These are phyloP conservation scores for Phaonia tiefii DNA, from an alignment of 2,888 invertebrate genomes.

Conservation along the genomic window DNA sequence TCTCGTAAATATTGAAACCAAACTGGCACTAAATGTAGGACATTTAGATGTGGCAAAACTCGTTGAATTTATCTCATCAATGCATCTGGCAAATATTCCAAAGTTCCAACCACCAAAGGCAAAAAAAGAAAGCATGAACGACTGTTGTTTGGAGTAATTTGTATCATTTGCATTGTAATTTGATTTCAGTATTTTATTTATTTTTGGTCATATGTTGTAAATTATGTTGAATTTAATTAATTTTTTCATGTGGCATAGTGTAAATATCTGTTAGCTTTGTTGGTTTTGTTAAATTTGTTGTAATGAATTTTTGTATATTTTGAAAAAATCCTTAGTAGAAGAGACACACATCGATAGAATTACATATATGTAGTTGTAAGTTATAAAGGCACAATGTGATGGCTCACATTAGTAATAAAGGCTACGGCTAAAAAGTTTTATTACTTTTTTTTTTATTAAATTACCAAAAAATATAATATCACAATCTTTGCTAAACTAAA, in stretches of 20 bases:
- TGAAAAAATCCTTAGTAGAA: background rate
- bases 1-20: background rate
- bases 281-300: conserved; percentile 34
- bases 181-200: conserved; percentile 3
- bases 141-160: conserved; percentile 59
- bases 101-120: conserved; percentile 61
- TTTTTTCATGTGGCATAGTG: conserved; percentile 18
- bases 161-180: conserved; percentile 50
- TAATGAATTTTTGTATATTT: conserved; percentile 8
- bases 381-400: conserved; percentile 4
- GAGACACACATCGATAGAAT: background rate
- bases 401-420: background rate
- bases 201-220: conserved; percentile 2
- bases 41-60: conserved; percentile 1
- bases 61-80: conserved; percentile 69
- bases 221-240: conserved; percentile 1
- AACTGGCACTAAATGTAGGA: conserved; percentile 15
- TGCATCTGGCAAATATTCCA: conserved; percentile 69
- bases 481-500: conserved; percentile 25
- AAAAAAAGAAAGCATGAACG: conserved; percentile 39
- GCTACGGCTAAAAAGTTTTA: background rate
- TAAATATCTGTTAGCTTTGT: conserved; percentile 22
- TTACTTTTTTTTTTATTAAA: background rate
- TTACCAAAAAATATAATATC: background rate
- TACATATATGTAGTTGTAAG: background rate